Evolutionary conservation across 2,888 invertebrate species (phyloP), one percentile per base, ranked within the genome.

Genomic region (Abrostola triplasia): DNA sequence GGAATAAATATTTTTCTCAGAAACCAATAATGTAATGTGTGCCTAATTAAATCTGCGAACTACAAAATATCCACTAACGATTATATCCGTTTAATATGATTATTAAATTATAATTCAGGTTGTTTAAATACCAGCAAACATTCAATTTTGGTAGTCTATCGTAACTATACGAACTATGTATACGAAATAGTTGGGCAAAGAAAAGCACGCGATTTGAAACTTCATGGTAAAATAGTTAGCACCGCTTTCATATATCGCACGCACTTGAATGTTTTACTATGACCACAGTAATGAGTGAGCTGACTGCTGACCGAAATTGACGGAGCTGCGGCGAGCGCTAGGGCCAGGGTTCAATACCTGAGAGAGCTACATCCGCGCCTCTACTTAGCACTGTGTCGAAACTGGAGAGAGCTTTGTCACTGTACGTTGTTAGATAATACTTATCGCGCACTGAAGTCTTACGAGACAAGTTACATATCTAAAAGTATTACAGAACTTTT

Each of bases 381-480:
- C 55, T 56, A 72, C 64, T 72, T 68, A 70, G 59, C 68, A 62
- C 63, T 41, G 53, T 70, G 73, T 76, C 64, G 73, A 64, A 73
- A 76, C 66, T 38, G 60, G 76, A 71, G 79, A 80, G 81, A 78
- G 81, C 67, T 76, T 73, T 77, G 67, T 70, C 79, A 76, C 78
- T 76, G 56, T 62, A 47, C 48, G 35, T 55, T 64, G 81, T 76
- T 74, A 70, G 74, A 76, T 80, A 70, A 79, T 60, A 70, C 67
- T 67, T 59, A 69, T 59, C 63, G 13, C 53, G 52, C 62, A 50
- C 55, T 48, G 42, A 61, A 50, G 5, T 62, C 38, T 54, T 40
- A 60, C 62, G 54, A 47, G 44, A 47, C 44, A 47, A 47, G 44
- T 61, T 65, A 67, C 54, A 67, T 69, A 69, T 68, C 63, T 63